Conservation (phyloP, 2,113 vertebrate species). For the Cynocephalus volans region DNA sequence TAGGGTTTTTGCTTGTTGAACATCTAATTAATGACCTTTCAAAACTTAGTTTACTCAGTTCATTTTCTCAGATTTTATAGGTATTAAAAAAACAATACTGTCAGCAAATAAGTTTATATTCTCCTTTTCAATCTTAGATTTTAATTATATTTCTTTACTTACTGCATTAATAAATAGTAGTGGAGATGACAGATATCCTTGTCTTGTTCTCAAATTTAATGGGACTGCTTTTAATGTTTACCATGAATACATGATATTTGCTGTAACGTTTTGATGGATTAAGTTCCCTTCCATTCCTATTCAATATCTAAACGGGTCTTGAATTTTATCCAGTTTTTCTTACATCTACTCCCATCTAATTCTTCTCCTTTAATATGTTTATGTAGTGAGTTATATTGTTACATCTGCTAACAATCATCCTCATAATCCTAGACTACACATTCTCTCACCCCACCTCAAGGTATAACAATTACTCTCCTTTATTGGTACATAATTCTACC, state of each 20-base stretch:
- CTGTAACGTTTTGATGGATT: background rate
- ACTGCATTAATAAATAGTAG: slow-evolving; percentile 18
- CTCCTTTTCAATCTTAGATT: background rate
- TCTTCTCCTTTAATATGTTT: slow-evolving; percentile 5
- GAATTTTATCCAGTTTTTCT: background rate
- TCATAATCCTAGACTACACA: background rate
- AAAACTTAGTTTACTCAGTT: slow-evolving; percentile 37
- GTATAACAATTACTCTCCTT: background rate
- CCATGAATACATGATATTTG: background rate
- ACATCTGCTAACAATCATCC: background rate
- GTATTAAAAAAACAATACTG: background rate
- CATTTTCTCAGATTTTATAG: background rate
- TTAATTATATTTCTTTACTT: slow-evolving; percentile 54
- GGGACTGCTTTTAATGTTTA: slow-evolving; percentile 41
- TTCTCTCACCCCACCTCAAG: background rate
- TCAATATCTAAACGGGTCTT: slow-evolving; percentile 1
- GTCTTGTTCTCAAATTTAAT: background rate
- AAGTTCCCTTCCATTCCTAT: slow-evolving; percentile 8
- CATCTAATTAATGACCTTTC: slow-evolving; percentile 17
- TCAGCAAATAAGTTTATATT: background rate
- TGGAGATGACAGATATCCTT: background rate
- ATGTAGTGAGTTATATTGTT: background rate
- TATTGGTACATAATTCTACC: background rate
- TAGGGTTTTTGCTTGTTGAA: background rate
- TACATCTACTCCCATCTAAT: background rate